Base-by-base conservation (phyloP, 1,140 invertebrate species). In the Cherax destructor region DNA sequence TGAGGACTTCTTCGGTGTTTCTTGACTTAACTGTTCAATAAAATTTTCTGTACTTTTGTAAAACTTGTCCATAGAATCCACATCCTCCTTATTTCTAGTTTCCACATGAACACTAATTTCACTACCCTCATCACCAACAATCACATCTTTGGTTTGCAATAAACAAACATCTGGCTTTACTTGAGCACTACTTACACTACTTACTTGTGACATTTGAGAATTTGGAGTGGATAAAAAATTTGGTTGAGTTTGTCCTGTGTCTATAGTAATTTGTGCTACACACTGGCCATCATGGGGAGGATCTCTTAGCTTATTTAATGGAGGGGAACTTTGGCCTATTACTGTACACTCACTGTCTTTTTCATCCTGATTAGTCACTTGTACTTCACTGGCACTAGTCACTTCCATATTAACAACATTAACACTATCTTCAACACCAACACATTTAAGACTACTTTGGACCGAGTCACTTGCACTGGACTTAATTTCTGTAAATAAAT, bases 251-350 rank as follows among this genome's bases (percentile, higher is more conserved):
- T 95, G 95, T 3, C 95, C 95, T 84, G 95, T 95, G n/a, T 94
- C 94, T 50, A 95, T 94, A 0, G 95, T 95, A 81, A 96, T 94
- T 47, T 95, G 94, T 91, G 95, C 95, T 41, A 65, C 91, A 96
- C 95, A 88, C 94, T 94, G 24, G 95, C 94, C 89, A 95, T 95
- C 91, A 61, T 50, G 76, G 47, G 88, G 76, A 72, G 76, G 56
- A 78, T 79, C 83, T 85, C 52, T 85, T 65, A 41, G 56, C 6
- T 85, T 65, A 50, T 61, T 65, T 30, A 61, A 21, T 84, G 72
- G 47, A 69, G 83, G 47, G 47, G 83, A 80, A 72, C 49, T 77
- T 47, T 61, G 50, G 59, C 61, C 49, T 85, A 30, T 80, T 41
- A 76, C 18, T 21, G 47, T 56, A 41, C 47, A 74, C 49, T 84